Evolutionary conservation across 1,140 invertebrate genomes (phyloP), one percentile per base, ranked within the genome.

Genomic region (Pseudoatta argentina): DNA sequence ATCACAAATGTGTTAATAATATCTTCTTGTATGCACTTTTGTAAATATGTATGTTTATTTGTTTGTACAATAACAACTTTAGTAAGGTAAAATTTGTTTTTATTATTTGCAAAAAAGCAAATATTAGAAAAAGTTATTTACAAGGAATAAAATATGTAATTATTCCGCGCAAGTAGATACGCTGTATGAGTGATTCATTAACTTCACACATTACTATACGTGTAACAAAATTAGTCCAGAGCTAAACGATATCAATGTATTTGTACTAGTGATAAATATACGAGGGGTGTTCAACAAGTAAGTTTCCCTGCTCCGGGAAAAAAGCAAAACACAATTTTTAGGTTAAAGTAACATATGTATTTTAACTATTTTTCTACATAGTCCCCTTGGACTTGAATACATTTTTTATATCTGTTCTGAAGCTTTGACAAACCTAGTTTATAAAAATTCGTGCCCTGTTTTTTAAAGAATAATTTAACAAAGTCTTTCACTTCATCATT

Each of bases 181-280:
- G 1, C 10, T 44, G 34, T 16, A 21, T 2, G n/a, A 30, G 21
- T 5, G 10, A 63, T 76, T 63, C 63, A 76, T 59, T 63, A 77
- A n/a, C 3, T 63, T 21, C 18, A 53, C 21, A n/a, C n/a, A 24
- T 16, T 48, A 30, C 1, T 2, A 16, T n/a, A 48, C 21, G 12
- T 14, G 7, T 76, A 77, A 10, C 24, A 66, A 67, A 66, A 53
- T 79, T 67, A 67, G 8, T 66, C 44, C 4, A 30, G 4, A 64
- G 24, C 1, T 77, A 63, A 77, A 63, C 6, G 10, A 44, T 48
- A 48, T 27, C 21, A 14, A 73, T 73, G 30, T 2, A n/a, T 1
- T 69, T 44, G 39, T 48, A 27, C 27, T 2, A 34, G 18, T n/a
- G 12, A 12, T 55, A 57, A 77, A 18, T n/a, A 1, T 12, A n/a